Evolutionary conservation across 2,797 vertebrate genomes (phyloP).

Genomic region (Pelobates cultripes): DNA sequence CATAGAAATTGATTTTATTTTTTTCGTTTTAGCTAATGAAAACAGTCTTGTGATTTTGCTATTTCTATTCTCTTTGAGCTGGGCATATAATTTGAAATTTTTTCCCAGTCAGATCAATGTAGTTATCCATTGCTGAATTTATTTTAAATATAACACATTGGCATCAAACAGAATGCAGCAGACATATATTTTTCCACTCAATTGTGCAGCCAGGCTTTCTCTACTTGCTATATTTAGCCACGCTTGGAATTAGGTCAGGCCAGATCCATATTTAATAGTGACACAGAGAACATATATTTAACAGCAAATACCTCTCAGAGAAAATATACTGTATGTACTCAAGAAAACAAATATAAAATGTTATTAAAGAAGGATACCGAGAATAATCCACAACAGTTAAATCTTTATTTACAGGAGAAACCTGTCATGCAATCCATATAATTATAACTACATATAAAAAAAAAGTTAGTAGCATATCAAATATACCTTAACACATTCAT

Average conservation of each 20-base stretch:
- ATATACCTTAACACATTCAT: slow-evolving; percentile 21
- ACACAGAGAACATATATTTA: slow-evolving; percentile 41
- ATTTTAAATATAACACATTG: slow-evolving; percentile 43
- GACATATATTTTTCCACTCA: slow-evolving; percentile 8
- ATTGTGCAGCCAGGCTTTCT: slow-evolving; percentile 7
- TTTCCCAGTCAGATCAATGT: slow-evolving; percentile 46
- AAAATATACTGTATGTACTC: not conserved
- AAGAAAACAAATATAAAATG: not conserved
- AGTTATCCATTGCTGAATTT: slow-evolving; percentile 50
- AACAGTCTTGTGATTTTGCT: slow-evolving; percentile 22
- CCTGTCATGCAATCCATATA: not conserved
- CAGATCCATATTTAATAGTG: slow-evolving; percentile 53
- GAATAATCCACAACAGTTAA: not conserved
- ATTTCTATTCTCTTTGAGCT: slow-evolving; percentile 30
- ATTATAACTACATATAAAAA: not conserved
- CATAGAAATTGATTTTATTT: not conserved
- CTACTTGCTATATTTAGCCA: slow-evolving; percentile 48
- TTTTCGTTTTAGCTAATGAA: slow-evolving; percentile 19
- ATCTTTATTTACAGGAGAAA: not conserved
- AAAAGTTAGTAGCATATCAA: slow-evolving; percentile 6
- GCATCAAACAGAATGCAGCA: slow-evolving; percentile 38
- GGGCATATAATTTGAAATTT: slow-evolving; percentile 45
- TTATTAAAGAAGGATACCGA: slow-evolving; percentile 10
- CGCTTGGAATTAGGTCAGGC: slow-evolving; percentile 52
- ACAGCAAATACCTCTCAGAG: slow-evolving; percentile 13